These are phyloP conservation scores for Diplosoma virens DNA, from an alignment of 23 tunicate genomes.

Conservation along the genomic window DNA sequence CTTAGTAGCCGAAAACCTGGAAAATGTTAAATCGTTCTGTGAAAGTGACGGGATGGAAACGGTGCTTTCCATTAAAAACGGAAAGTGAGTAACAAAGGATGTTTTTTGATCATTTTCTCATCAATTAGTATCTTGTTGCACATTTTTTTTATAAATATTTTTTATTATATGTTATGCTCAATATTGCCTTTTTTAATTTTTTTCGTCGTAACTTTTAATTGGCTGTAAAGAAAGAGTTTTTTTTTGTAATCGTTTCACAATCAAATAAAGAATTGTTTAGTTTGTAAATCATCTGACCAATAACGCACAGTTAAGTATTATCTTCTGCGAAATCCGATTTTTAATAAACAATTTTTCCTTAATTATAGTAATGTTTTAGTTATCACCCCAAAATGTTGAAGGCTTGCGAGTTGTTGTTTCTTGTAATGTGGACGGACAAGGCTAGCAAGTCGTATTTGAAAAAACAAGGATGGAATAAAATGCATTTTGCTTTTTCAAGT, in stretches of 20 bases:
- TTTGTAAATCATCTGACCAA: too few relatives aligned
- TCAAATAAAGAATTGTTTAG: too few relatives aligned
- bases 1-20: conserved; percentile 56
- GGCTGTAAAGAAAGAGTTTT: too few relatives aligned
- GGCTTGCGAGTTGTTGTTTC: conserved; percentile 75
- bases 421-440: conserved; percentile 76
- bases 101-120: background rate
- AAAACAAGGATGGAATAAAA: conserved; percentile 94
- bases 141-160: too few relatives aligned
- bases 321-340: background rate
- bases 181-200: too few relatives aligned
- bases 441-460: conserved; percentile 48
- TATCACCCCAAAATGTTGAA: conserved; percentile 71
- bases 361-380: background rate
- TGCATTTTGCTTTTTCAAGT: too few relatives aligned
- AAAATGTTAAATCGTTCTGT: conserved; percentile 50
- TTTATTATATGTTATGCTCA: too few relatives aligned
- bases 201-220: too few relatives aligned
- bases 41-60: conserved; percentile 81
- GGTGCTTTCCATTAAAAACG: conserved; percentile 72
- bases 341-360: background rate
- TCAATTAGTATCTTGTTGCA: too few relatives aligned
- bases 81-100: background rate
- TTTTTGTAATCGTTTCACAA: too few relatives aligned
- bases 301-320: too few relatives aligned